Base-by-base conservation (phyloP, 2,797 vertebrate genomes). In the Sorex maritimensis region DNA sequence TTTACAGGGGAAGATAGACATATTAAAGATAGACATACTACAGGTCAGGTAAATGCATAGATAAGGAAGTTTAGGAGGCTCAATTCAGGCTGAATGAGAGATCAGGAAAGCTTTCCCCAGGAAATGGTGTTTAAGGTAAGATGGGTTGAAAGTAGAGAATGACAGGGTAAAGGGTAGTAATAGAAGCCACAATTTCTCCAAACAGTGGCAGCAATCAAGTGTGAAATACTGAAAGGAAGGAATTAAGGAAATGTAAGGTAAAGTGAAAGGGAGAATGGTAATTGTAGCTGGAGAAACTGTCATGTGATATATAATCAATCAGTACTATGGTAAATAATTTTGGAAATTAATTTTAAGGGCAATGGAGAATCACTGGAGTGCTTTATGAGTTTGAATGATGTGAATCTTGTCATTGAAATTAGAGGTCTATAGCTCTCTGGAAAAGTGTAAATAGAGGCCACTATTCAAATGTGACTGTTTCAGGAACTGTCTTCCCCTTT, bases 301-400 rank as follows among this genome's bases (percentile, higher is more conserved):
- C 2, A 6, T 69, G 24, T 1, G 24, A 26, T 71, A 17, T 7
- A 44, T 21, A 15, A 14, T 13, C n/a, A 68, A 68, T 23, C 2
- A 44, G 28, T 17, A 17, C 38, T 41, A 5, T 15, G 12, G 19
- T 55, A 55, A 30, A 14, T 86, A 85, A 86, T 77, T 77, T 81
- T 44, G 55, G 69, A 83, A 85, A 26, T 81, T 95, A 65, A 94
- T 77, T 90, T 92, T 77, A 93, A 90, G 69, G 77, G 65, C 41
- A 72, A 15, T 72, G 34, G 68, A 69, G 74, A 91, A 81, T 77
- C n/a, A 69, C 3, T 26, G 38, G 77, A 67, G 26, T 92, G 28
- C 15, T 90, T 52, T 87, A 52, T 74, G 41, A 69, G 21, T 90
- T 30, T 30, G 11, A 82, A 52, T 58, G 44, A 44, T 34, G 5